Conservation (phyloP, 1,140 invertebrate genomes). For the Vanessa tameamea region DNA sequence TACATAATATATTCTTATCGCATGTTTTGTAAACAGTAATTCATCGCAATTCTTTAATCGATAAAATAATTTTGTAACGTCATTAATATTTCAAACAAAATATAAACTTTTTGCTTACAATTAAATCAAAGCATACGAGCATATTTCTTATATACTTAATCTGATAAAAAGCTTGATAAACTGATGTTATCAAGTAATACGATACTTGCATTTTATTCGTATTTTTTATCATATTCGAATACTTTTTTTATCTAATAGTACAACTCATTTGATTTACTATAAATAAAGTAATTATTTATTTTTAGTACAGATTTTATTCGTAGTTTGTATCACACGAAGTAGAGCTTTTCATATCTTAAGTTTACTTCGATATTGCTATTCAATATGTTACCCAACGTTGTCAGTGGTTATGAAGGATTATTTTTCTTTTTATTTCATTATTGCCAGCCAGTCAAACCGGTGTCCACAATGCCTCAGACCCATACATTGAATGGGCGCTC, state of each 20-base stretch:
- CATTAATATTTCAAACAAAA: constrained; percentile 10
- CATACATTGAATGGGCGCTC: constrained; percentile 13
- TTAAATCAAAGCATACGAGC: too few relatives aligned
- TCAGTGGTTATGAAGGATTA: neutral
- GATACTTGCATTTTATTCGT: too few relatives aligned
- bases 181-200: too few relatives aligned
- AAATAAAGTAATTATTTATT: neutral
- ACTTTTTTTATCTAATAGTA: too few relatives aligned
- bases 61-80: neutral
- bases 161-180: too few relatives aligned
- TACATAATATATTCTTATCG: constrained; percentile 10
- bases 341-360: neutral
- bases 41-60: neutral
- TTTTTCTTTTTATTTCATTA: constrained; percentile 24
- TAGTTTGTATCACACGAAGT: neutral
- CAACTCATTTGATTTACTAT: too few relatives aligned
- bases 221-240: too few relatives aligned
- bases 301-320: neutral
- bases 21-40: constrained; percentile 11
- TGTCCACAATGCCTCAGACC: constrained; percentile 24
- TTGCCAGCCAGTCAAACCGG: constrained; percentile 20
- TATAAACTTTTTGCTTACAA: too few relatives aligned
- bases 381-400: neutral
- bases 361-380: neutral
- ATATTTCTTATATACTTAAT: too few relatives aligned